Evolutionary conservation across 2,113 vertebrate species (phyloP).

Genomic region (Takifugu bimaculatus): DNA sequence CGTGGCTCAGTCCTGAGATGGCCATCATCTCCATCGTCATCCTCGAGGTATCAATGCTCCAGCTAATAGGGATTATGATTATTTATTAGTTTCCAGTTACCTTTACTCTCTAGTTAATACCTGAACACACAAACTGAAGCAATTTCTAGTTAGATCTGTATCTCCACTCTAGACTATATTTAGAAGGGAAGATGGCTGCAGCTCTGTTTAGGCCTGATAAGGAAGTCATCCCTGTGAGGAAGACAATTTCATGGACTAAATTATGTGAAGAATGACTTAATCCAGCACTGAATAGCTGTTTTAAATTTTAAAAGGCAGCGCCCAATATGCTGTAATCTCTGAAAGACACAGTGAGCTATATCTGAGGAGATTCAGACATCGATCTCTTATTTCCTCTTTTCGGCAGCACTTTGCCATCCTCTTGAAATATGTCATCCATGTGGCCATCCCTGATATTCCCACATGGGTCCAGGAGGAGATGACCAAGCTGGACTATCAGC

Average conservation of each 20-base stretch:
- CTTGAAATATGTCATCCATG: slow-evolving; percentile 92
- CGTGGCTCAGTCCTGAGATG: slow-evolving; percentile 93
- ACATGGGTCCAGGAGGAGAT: slow-evolving; percentile 94
- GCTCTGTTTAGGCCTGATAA: slow-evolving; percentile 56
- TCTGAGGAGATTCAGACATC: too few relatives aligned
- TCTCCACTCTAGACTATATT: slow-evolving; percentile 34
- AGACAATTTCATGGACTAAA: slow-evolving; percentile 24
- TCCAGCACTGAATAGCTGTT: too few relatives aligned
- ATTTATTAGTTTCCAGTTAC: too few relatives aligned
- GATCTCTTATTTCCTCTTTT: neutral
- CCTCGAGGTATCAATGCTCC: slow-evolving; percentile 80
- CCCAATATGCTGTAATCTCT: neutral
- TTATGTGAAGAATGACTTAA: too few relatives aligned
- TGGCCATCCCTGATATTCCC: slow-evolving; percentile 89
- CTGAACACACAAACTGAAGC: too few relatives aligned
- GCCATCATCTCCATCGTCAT: slow-evolving; percentile 96
- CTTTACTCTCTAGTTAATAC: neutral
- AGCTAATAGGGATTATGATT: too few relatives aligned
- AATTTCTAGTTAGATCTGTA: slow-evolving; percentile 6
- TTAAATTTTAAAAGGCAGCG: neutral
- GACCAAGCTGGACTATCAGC: slow-evolving; percentile 93
- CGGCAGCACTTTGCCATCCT: slow-evolving; percentile 89
- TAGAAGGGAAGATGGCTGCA: slow-evolving; percentile 52
- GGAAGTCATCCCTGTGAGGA: slow-evolving; percentile 25
- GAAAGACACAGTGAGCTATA: too few relatives aligned